These are phyloP conservation scores for Cynoglossus semilaevis DNA, from an alignment of 2,113 vertebrate species.

Conservation along the genomic window DNA sequence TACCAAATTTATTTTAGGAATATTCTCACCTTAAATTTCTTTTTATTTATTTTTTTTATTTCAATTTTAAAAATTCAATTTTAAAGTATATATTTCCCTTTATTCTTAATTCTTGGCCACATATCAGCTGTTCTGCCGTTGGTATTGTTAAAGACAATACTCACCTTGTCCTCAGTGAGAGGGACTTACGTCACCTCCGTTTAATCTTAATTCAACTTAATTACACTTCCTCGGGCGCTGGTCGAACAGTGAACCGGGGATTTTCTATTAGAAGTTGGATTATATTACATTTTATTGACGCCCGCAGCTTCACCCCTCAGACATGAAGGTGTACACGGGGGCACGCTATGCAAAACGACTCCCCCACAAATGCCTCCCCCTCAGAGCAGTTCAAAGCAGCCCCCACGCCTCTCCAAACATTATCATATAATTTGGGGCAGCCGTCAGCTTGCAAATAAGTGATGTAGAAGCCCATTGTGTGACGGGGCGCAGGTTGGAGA, in stretches of 20 bases:
- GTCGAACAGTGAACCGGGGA: neutral
- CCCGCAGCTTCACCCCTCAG: neutral
- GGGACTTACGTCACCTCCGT: neutral
- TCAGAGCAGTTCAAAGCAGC: constrained; percentile 62
- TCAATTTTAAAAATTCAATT: too few species aligned
- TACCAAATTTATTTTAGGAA: too few species aligned
- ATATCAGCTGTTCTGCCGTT: constrained; percentile 63
- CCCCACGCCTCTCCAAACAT: constrained; percentile 55
- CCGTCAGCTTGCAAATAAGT: constrained; percentile 78
- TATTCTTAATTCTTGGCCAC: too few species aligned
- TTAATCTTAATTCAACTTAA: neutral
- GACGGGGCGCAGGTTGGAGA: constrained; percentile 75
- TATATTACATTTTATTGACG: constrained; percentile 8
- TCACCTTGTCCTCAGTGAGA: constrained; percentile 25
- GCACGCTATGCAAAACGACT: constrained; percentile 38
- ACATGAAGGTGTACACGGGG: constrained; percentile 28
- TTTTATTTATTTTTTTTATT: too few species aligned
- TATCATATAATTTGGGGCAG: constrained; percentile 73
- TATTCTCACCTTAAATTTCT: too few species aligned
- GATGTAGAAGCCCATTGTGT: constrained; percentile 76
- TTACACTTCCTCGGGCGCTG: neutral
- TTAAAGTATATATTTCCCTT: too few species aligned
- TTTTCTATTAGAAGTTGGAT: neutral
- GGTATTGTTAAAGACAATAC: constrained; percentile 64
- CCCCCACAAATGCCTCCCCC: constrained; percentile 18